These are phyloP conservation scores for Tragelaphus scriptus DNA, from an alignment of 2,113 vertebrate genomes.

Conservation along the genomic window DNA sequence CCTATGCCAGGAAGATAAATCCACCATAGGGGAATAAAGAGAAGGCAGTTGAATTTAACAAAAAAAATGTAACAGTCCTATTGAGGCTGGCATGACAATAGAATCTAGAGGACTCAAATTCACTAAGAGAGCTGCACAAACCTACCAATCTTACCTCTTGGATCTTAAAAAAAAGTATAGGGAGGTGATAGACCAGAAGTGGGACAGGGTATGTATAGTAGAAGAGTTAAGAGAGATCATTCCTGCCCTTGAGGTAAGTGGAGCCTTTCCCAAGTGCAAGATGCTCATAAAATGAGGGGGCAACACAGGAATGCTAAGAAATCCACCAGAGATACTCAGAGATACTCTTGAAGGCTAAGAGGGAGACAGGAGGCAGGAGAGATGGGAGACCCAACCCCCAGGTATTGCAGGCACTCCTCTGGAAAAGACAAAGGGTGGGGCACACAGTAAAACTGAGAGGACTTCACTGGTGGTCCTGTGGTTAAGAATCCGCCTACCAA, in stretches of 20 bases:
- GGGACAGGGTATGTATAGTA: not conserved
- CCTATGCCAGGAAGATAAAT: not conserved
- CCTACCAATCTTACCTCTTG: not conserved
- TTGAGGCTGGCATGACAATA: not conserved
- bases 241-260: not conserved
- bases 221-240: not conserved
- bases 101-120: not conserved
- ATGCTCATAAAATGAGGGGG: not conserved
- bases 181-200: not conserved
- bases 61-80: not conserved
- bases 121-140: not conserved
- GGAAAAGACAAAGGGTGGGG: not conserved
- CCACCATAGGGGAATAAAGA: not conserved
- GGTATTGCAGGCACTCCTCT: not conserved
- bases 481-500: not conserved
- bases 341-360: not conserved
- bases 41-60: not conserved
- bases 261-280: not conserved
- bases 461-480: not conserved
- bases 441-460: not conserved
- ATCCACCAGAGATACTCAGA: not conserved
- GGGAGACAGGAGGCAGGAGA: not conserved
- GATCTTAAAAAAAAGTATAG: not conserved
- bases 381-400: not conserved
- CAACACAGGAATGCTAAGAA: not conserved